Percentiles rank a stretch among this genome's conserved stretches.
phyloP scores from a whole-genome alignment of 2,888 invertebrate species.

The Cheilosia pagana region DNA sequence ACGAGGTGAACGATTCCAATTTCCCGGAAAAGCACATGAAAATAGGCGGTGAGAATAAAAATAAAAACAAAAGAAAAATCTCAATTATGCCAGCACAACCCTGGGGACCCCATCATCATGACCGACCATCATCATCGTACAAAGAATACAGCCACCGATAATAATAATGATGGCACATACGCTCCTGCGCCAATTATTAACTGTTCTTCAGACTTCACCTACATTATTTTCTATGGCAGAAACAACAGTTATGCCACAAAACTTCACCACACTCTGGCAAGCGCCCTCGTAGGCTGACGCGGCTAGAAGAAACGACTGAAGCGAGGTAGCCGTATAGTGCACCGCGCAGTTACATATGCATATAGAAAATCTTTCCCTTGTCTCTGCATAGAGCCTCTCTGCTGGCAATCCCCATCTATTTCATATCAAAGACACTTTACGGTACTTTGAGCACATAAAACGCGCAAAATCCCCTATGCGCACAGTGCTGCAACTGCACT shows the following conservation, averaged over 20 bases:
- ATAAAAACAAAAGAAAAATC: conserved; percentile 24
- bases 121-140: conserved; percentile 12
- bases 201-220: conserved; percentile 73
- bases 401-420: conserved; percentile 55
- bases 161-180: conserved; percentile 62
- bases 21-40: conserved; percentile 52
- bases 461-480: conserved; percentile 43
- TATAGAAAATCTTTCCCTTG: conserved; percentile 37
- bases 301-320: not conserved
- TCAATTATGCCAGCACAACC: conserved; percentile 52
- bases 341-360: conserved; percentile 40
- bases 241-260: conserved; percentile 71
- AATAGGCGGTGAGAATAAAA: conserved; percentile 9
- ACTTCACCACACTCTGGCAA: conserved; percentile 51
- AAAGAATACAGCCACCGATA: conserved; percentile 34
- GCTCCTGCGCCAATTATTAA: conserved; percentile 70
- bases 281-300: conserved; percentile 34
- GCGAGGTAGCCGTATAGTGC: not conserved
- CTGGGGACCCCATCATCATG: conserved; percentile 49
- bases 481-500: conserved; percentile 18
- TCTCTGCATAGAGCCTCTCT: conserved; percentile 33
- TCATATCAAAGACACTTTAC: conserved; percentile 72
- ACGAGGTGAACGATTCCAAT: conserved; percentile 15
- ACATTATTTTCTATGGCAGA: conserved; percentile 73
- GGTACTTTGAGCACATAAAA: conserved; percentile 72